Evolutionary conservation across 2,113 vertebrate species (phyloP), one percentile per base, ranked within the genome.

Genomic region (Mormoops blainvillei): DNA sequence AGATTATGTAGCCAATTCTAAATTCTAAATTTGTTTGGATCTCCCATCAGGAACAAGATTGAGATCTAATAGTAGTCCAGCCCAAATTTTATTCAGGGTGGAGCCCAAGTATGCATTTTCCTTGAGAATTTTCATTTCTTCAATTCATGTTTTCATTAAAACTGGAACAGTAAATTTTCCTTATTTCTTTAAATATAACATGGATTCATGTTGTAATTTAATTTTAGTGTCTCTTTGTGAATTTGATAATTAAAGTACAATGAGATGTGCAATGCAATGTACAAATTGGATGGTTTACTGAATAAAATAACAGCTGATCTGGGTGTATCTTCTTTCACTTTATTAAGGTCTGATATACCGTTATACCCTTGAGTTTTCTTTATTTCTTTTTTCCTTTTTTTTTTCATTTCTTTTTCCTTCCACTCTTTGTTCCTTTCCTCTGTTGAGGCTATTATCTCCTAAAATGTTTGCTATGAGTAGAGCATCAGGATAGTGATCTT

Each of bases 191-290:
- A 70, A 26, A n/a, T 80, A 85, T 52, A 92, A 38, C 36, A 78
- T 24, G 58, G 38, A 83, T 70, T 85, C 8, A 26, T 48, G 18
- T 71, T 31, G 4, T 85, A 50, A 93, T 58, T 96, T 76, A 94
- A 78, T 78, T 87, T 92, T 83, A 63, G 3, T 80, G 24, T 68
- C 65, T n/a, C 43, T 88, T 71, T 45, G 16, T 78, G 6, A 71
- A 73, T 48, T 80, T 26, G 90, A 80, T 96, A 82, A 95, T 88
- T 52, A 58, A 89, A 70, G 58, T 70, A 58, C 54, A 94, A 43
- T 65, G 71, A 68, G 38, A 56, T 48, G 48, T 93, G 94, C 36
- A 91, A 70, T 83, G n/a, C n/a, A n/a, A n/a, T n/a, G n/a, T n/a
- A n/a, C n/a, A n/a, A n/a, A n/a, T 81, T 95, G 56, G 68, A 18